Evolutionary conservation across 1,140 invertebrate species (phyloP).

Genomic region (Trypoxylus dichotomus): DNA sequence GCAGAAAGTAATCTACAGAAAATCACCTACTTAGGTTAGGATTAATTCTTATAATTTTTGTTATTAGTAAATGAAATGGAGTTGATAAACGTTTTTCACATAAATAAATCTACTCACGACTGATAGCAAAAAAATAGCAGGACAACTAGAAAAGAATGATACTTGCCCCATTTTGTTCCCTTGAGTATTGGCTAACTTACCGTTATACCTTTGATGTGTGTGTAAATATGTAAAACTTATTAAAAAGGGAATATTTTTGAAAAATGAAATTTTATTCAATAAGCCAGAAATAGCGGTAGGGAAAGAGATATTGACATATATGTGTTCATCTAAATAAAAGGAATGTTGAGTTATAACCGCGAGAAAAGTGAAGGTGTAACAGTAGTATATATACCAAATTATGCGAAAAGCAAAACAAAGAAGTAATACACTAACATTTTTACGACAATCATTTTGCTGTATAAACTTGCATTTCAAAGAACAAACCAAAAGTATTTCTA

Average conservation of each 20-base stretch:
- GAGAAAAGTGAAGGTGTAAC: not conserved
- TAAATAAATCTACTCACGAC: not conserved
- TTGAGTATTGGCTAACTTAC: not conserved
- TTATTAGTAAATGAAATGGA: conserved; percentile 34
- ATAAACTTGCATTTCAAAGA: too few species aligned
- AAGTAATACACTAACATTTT: too few species aligned
- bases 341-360: not conserved
- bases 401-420: too few species aligned
- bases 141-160: not conserved
- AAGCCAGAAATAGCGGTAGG: not conserved
- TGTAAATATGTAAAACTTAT: not conserved
- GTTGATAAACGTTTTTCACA: conserved; percentile 40
- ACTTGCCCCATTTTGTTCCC: not conserved
- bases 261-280: not conserved
- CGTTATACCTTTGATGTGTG: not conserved
- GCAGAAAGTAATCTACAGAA: too few species aligned
- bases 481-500: too few species aligned
- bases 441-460: too few species aligned
- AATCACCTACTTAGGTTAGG: not conserved
- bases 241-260: not conserved
- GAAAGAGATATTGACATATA: not conserved
- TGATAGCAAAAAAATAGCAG: not conserved
- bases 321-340: not conserved
- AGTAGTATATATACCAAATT: too few species aligned
- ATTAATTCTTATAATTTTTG: not conserved